phyloP scores from a whole-genome alignment of 2,797 vertebrate species.

The Cephalopachus bancanus region DNA sequence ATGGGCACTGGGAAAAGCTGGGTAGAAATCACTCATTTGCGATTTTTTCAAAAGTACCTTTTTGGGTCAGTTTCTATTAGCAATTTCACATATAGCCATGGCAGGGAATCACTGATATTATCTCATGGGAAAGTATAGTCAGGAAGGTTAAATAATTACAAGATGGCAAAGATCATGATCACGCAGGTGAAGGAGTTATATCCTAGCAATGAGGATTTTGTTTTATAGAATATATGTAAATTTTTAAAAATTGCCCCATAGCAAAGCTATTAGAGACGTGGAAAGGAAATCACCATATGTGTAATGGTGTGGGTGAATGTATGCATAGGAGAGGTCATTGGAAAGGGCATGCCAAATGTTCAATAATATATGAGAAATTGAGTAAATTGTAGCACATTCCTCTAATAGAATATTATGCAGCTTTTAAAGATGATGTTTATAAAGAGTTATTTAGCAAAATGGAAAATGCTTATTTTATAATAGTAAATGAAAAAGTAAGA shows the following conservation, averaged over 20 bases:
- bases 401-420: constrained; percentile 57
- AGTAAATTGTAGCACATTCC: constrained; percentile 20
- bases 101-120: constrained; percentile 34
- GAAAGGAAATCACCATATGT: constrained; percentile 69
- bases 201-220: constrained; percentile 43
- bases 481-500: constrained; percentile 61
- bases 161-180: neutral
- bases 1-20: neutral
- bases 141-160: constrained; percentile 53
- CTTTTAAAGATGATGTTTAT: constrained; percentile 63
- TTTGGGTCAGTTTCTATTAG: neutral
- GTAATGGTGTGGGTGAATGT: constrained; percentile 60
- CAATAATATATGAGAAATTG: constrained; percentile 65
- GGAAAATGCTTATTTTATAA: constrained; percentile 71
- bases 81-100: neutral
- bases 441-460: constrained; percentile 51
- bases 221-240: constrained; percentile 38
- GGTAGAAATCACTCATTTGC: constrained; percentile 5
- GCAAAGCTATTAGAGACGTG: constrained; percentile 55
- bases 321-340: constrained; percentile 50
- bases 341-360: constrained; percentile 60
- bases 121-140: neutral
- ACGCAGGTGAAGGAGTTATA: constrained; percentile 34
- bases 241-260: constrained; percentile 52
- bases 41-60: constrained; percentile 6